Evolutionary conservation across 2,888 invertebrate species (phyloP).

Genomic region (Stramonita haemastoma): DNA sequence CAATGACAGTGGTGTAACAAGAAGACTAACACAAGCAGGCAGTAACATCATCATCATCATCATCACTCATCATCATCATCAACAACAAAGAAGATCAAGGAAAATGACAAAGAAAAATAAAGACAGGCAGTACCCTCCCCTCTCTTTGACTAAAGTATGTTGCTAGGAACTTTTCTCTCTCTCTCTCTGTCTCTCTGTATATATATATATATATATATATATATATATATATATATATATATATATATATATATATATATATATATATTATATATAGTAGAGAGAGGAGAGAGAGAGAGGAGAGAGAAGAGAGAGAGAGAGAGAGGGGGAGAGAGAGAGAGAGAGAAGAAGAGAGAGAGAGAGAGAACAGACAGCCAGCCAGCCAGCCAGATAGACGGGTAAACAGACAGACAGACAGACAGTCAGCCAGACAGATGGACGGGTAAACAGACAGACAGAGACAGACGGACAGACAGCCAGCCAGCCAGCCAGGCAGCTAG

Average conservation of each 20-base stretch:
- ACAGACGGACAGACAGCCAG: not conserved
- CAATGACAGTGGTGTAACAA: not conserved
- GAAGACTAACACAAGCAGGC: not conserved
- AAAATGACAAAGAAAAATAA: not conserved
- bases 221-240: not conserved
- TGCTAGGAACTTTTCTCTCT: too few species aligned
- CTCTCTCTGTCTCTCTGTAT: too few species aligned
- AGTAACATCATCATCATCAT: not conserved
- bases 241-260: not conserved
- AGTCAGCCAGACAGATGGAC: not conserved
- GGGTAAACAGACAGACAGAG: not conserved
- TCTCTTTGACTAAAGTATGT: too few species aligned
- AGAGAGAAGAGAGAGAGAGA: not conserved
- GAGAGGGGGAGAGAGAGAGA: not conserved
- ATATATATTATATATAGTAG: not conserved
- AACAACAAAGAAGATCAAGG: not conserved
- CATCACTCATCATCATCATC: not conserved
- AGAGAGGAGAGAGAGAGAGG: too few species aligned
- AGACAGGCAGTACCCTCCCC: not conserved
- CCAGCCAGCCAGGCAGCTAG: not conserved
- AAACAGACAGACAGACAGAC: not conserved
- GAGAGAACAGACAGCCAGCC: not conserved
- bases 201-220: not conserved
- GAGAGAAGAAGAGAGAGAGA: not conserved
- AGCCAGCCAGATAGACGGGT: not conserved